phyloP scores from a whole-genome alignment of 1,140 invertebrate species.

The Danaus melanippus region DNA sequence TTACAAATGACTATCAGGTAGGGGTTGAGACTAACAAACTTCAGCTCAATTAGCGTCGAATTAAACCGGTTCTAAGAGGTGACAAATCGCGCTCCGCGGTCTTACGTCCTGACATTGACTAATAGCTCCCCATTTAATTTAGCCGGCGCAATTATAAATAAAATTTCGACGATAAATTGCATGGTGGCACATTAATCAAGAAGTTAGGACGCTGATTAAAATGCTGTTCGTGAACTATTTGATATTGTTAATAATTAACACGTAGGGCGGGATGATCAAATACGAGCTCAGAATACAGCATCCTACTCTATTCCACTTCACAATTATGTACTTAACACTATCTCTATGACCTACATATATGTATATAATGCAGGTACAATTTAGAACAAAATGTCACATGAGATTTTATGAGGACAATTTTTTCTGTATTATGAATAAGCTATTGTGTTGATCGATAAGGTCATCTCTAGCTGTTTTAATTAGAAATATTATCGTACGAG shows the following conservation, averaged over 20 bases:
- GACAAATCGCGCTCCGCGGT: conserved; percentile 63
- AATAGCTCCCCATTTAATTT: conserved; percentile 66
- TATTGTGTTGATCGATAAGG: no score
- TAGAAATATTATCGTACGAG: no score
- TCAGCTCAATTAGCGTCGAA: conserved; percentile 62
- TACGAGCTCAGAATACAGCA: no score
- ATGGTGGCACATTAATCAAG: conserved; percentile 69
- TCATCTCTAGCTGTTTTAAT: no score
- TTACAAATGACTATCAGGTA: conserved; percentile 34
- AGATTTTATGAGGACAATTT: no score
- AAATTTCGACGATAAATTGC: conserved; percentile 70
- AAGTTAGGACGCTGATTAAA: conserved; percentile 74
- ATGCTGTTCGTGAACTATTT: conserved; percentile 71
- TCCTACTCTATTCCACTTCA: no score
- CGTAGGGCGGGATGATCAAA: conserved; percentile 12
- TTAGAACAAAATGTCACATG: no score
- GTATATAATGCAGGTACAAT: no score
- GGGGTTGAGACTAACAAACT: conserved; percentile 45
- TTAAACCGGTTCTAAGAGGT: conserved; percentile 58
- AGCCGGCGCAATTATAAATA: conserved; percentile 67
- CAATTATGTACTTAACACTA: no score
- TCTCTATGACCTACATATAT: no score
- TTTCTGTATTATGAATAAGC: no score
- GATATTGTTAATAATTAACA: conserved; percentile 68
- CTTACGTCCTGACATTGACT: conserved; percentile 60